phyloP scores from a whole-genome alignment of 1,140 invertebrate genomes.

The Brachionus koreanus region DNA sequence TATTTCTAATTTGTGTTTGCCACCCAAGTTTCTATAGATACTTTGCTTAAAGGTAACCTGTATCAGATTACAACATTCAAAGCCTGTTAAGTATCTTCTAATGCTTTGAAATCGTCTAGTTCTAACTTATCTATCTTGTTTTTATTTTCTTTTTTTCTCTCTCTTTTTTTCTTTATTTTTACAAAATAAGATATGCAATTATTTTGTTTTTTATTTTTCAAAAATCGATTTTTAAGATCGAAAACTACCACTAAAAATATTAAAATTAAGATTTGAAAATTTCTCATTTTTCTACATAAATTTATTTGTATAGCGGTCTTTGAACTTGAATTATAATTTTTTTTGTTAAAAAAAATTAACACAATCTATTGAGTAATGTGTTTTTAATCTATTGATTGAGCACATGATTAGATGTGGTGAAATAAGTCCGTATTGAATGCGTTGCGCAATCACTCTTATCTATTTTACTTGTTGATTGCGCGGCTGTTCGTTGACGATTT shows the following conservation, averaged over 20 bases:
- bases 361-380: background rate
- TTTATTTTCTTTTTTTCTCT: background rate
- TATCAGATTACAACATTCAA: background rate
- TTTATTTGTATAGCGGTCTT: constrained; percentile 1
- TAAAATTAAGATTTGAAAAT: background rate
- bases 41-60: background rate
- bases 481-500: background rate
- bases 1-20: background rate
- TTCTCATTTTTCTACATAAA: background rate
- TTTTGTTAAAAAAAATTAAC: background rate
- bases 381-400: background rate
- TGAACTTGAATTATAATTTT: background rate
- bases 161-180: background rate
- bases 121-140: background rate
- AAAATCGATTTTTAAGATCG: constrained; percentile 3
- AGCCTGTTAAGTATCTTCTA: background rate
- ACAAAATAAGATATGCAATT: background rate
- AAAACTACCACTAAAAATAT: background rate
- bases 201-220: background rate
- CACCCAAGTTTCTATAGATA: background rate
- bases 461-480: background rate
- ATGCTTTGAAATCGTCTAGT: background rate
- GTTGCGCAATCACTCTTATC: background rate
- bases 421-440: background rate
- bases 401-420: background rate